Base-by-base conservation (phyloP, 2,113 vertebrate species). In the Nesogale talazaci region DNA sequence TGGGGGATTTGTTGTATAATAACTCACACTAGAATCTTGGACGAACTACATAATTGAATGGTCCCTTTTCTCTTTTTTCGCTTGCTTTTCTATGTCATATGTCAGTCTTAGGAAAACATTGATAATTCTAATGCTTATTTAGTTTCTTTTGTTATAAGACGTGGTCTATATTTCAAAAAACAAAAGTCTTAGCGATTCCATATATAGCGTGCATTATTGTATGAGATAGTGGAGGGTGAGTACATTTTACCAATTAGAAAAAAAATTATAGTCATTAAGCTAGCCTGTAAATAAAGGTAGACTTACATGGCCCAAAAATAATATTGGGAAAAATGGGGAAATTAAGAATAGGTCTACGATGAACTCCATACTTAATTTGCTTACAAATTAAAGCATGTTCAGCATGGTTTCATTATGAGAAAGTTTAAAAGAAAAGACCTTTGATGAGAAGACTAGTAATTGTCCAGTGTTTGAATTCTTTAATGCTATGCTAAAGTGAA, bases 321-420 rank as follows among this genome's bases (percentile, higher is more conserved):
- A 90, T 70, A 65, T 8, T 78, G 12, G 29, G 19, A 67, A 61
- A 74, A 75, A 46, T 59, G 1, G 22, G 8, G 7, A 15, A 38
- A 38, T 38, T 19, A 46, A 90, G 78, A 88, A 27, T 92, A 92
- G 84, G 59, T 31, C 76, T 57, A 59, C 88, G n/a, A 52, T 34
- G 81, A 56, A 89, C 93, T 85, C 16, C 40, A 95, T 95, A 36
- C 40, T 69, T 93, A 56, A 90, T 6, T 78, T 95, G 92, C 61
- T 69, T 88, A 95, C 90, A 56, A 95, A 95, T 75, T 69, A 95
- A 96, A 86, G 63, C 65, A 11, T 81, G 34, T 59, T 91, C 42
- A 78, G 10, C 11, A 69, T 77, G 86, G 83, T 93, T 6, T 74
- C 56, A 59, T 87, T 81, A 86, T 95, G 29, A 93, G 38, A 95